A percentile compares a stretch with the other conserved stretches of the same genome.
These are phyloP conservation scores for Eulemur macaco DNA, from an alignment of 2,113 vertebrate species.

Conservation along the genomic window DNA sequence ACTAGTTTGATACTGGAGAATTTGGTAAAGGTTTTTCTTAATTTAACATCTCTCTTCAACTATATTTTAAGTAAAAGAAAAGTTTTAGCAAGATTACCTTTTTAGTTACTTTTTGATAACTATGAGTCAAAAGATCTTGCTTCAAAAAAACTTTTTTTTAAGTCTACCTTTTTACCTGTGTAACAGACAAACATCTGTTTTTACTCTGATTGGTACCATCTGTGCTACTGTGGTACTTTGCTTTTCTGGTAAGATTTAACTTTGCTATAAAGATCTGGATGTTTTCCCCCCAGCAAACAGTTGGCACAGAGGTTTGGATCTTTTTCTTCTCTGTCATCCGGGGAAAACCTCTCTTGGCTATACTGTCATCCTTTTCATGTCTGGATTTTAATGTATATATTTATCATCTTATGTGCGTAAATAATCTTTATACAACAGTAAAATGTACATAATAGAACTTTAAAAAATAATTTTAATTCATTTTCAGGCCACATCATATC, in stretches of 20 bases:
- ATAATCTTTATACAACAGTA: slow-evolving; percentile 2
- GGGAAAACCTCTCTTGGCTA: not conserved
- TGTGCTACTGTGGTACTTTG: not conserved
- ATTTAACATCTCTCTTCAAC: not conserved
- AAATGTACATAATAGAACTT: not conserved
- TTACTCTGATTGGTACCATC: not conserved
- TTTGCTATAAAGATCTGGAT: not conserved
- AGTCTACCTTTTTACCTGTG: not conserved
- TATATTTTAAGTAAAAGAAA: slow-evolving; percentile 24
- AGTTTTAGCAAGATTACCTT: slow-evolving; percentile 25
- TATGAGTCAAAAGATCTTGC: not conserved
- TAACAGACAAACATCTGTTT: not conserved
- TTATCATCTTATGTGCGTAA: not conserved
- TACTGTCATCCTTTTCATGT: not conserved
- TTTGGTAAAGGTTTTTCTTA: slow-evolving; percentile 3
- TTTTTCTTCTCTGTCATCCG: not conserved
- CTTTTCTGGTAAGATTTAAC: slow-evolving; percentile 25
- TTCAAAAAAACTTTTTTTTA: not conserved
- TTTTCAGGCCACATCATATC: not conserved
- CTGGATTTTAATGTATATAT: not conserved
- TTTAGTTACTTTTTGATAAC: not conserved
- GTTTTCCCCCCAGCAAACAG: not conserved
- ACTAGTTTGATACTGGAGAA: not conserved
- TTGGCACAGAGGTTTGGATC: not conserved
- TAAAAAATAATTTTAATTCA: not conserved